Percentiles rank a stretch among this genome's conserved stretches.
Conservation (phyloP, 2,113 vertebrate species). For the Galbula dea region DNA sequence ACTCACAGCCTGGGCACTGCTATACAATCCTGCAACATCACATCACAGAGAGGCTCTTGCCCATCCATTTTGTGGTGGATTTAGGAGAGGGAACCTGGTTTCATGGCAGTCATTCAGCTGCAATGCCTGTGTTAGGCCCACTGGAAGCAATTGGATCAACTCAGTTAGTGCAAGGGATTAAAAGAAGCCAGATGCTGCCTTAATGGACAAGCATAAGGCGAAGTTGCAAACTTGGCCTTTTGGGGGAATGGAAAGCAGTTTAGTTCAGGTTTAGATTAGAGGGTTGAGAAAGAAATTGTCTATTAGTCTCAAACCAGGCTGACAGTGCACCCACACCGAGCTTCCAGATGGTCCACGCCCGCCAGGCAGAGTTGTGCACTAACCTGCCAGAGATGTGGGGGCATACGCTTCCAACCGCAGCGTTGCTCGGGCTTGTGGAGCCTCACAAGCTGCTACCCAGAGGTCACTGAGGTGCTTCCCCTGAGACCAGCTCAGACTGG, state of each 20-base stretch:
- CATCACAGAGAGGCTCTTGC: background rate
- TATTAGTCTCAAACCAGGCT: background rate
- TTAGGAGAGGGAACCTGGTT: background rate
- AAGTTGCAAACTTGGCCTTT: constrained; percentile 35
- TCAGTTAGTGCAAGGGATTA: constrained; percentile 12
- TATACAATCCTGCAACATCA: background rate
- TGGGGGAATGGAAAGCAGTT: constrained; percentile 39
- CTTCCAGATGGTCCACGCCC: background rate
- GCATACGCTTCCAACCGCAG: accelerated
- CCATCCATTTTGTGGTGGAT: background rate
- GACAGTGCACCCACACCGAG: background rate
- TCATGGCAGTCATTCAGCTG: background rate
- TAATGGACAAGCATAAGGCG: constrained; percentile 23
- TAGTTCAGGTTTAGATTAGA: constrained; percentile 23
- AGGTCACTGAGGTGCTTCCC: background rate
- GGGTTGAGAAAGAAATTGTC: background rate
- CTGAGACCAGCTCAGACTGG: background rate
- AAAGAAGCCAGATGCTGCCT: constrained; percentile 38
- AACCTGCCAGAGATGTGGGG: accelerated
- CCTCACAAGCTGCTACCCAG: accelerated
- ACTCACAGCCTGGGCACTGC: background rate
- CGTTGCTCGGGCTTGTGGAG: background rate
- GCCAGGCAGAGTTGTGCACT: accelerated
- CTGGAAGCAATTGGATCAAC: constrained; percentile 8
- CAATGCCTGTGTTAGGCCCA: background rate